phyloP scores from a whole-genome alignment of 2,797 vertebrate species.

The Gobionotothen gibberifrons region DNA sequence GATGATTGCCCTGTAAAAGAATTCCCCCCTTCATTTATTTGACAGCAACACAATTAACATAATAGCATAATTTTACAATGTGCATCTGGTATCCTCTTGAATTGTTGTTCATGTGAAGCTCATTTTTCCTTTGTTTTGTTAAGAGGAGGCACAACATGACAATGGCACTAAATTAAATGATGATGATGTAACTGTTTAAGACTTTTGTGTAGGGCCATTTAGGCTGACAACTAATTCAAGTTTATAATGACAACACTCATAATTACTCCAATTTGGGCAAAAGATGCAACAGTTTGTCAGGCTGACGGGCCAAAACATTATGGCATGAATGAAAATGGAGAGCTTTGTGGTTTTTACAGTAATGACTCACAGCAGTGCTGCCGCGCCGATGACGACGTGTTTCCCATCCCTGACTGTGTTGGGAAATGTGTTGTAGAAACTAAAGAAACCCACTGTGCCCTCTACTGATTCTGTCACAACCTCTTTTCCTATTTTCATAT shows the following conservation, averaged over 20 bases:
- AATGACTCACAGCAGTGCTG: constrained; percentile 73
- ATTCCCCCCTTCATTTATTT: constrained; percentile 21
- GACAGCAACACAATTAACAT: constrained; percentile 41
- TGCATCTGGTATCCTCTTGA: constrained; percentile 24
- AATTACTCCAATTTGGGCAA: constrained; percentile 59
- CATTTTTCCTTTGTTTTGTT: constrained; percentile 32
- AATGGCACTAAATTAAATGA: constrained; percentile 39
- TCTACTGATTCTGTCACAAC: constrained; percentile 54
- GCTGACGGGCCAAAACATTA: constrained; percentile 60
- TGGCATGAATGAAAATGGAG: constrained; percentile 71
- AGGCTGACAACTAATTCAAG: constrained; percentile 48
- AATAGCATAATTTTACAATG: constrained; percentile 22
- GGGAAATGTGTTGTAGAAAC: constrained; percentile 58
- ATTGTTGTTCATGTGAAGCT: constrained; percentile 52
- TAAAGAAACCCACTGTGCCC: constrained; percentile 54
- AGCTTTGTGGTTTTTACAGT: constrained; percentile 60
- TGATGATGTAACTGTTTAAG: constrained; percentile 48
- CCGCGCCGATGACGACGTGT: constrained; percentile 68
- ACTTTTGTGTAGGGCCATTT: constrained; percentile 45
- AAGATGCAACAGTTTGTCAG: constrained; percentile 64
- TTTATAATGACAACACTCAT: constrained; percentile 61
- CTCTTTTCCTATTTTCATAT: constrained; percentile 36
- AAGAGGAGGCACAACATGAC: constrained; percentile 29
- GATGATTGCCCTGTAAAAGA: not conserved
- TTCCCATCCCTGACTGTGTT: constrained; percentile 69